Evolutionary conservation across 2,113 vertebrate species (phyloP), one percentile per base, ranked within the genome.

Genomic region (Nycticorax nycticorax): DNA sequence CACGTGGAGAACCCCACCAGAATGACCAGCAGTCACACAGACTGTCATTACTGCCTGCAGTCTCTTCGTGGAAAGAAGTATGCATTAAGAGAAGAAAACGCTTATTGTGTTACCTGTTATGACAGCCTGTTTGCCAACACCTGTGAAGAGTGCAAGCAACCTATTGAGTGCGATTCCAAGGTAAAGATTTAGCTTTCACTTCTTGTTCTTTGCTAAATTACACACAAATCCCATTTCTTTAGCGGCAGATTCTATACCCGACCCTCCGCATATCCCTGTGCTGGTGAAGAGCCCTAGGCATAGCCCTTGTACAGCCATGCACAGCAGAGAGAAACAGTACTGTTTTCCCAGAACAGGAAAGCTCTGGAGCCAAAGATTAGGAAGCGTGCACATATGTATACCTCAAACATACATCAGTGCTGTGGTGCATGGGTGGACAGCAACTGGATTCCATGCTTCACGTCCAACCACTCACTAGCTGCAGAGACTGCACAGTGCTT

Each of bases 11-110:
- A 18, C 41, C n/a, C 76, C 69, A 84, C 48, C 85, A 96, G 95
- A 88, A 99, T 99, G 99, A 98, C 98, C 68, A 97, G 89, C n/a
- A 96, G 96, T 76, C 98, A 95, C 8, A 98, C 99, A 59, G 98
- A 99, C 71, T 99, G 99, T 84, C 99, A 98, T 94, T 98, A 99
- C 95, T 99, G 99, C 98, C 99, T 99, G 97, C 98, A 98, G 41
- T 98, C 99, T 33, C 98, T 99, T 92, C 97, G 98, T 91, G 99
- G 99, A 72, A 99, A 99, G 97, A 99, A 99, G 72, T 99, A 99
- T 9, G 97, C 99, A 8, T 94, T 99, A 35, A 99, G 98, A 97
- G 99, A 99, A 26, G 98, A 99, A 91, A 98, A 97, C 0, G 98
- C 98, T 57, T 99, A 99, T 95, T 99, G 99, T 64, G 94, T 99